Base-by-base conservation (phyloP, 2,797 vertebrate species). In the Gorsachius magnificus region DNA sequence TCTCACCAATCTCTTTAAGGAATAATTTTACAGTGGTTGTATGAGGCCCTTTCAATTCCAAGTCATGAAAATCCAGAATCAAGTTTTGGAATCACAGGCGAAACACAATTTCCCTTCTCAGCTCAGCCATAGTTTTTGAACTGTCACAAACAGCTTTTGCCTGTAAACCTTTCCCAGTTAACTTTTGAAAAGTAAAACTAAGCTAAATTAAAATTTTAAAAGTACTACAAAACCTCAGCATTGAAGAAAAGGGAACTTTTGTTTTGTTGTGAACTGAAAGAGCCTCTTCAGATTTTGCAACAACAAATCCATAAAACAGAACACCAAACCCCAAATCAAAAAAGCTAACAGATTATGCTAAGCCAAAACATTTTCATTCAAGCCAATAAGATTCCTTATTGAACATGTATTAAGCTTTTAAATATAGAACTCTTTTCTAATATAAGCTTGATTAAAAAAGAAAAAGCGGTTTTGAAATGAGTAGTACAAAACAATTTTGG, bases 161-260 rank as follows among this genome's bases (percentile, higher is more conserved):
- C 25, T 24, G 11, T 46, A 83, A 78, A 8, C 14, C 33, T 58
- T 54, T 60, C 41, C 33, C 70, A 79, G 17, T 57, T 81, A 78
- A 69, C 43, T 89, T 92, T 19, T 35, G 16, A 72, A 83, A 89
- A 70, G 54, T 41, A 58, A 84, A 71, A 84, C 26, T 60, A 45
- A 45, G 19, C 14, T 82, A 45, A 82, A 82, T 29, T 25, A 48
- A 75, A 78, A 41, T 24, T 68, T 64, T 54, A 35, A 38, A 71
- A 48, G 35, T 16, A 13, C 66, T 36, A 17, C 15, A 35, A 57
- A 68, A 19, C 6, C 29, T 87, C 9, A 2, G 38, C 0, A 0
- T 2, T 68, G 75, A 83, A 85, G 33, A 81, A 87, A 90, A 83
- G 18, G 17, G 33, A 60, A 83, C 5, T 10, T 82, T 75, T 80